Conservation (phyloP, 2,888 invertebrate species). For the Pycnomerus fuliginosus region DNA sequence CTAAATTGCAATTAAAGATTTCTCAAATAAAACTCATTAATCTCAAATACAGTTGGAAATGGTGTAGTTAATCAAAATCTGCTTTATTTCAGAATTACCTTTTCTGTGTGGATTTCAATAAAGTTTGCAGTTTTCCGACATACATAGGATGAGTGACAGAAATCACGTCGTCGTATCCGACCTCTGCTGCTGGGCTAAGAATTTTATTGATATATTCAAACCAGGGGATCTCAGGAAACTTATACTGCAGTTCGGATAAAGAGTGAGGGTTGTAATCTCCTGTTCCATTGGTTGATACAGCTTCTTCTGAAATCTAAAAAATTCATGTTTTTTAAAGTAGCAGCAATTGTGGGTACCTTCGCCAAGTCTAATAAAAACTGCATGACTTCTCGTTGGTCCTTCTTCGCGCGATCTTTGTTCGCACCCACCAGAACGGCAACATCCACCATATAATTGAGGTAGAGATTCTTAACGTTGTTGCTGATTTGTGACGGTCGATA, state of each 20-base stretch:
- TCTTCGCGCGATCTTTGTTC: conserved; percentile 33
- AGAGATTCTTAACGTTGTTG: conserved; percentile 34
- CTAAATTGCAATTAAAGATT: no score
- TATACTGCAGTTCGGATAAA: conserved; percentile 54
- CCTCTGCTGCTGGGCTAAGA: conserved; percentile 34
- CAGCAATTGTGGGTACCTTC: conserved; percentile 33
- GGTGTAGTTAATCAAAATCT: no score
- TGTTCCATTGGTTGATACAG: conserved; percentile 29
- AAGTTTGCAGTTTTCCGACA: conserved; percentile 38
- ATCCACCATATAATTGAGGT: conserved; percentile 44
- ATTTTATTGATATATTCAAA: conserved; percentile 43
- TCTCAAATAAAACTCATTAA: no score
- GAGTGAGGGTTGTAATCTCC: conserved; percentile 30
- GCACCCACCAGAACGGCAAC: conserved; percentile 43
- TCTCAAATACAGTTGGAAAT: no score
- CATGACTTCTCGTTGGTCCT: conserved; percentile 42
- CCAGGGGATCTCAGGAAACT: conserved; percentile 51
- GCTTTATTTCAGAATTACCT: conserved; percentile 40
- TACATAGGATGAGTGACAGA: conserved; percentile 40
- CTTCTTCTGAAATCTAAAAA: conserved; percentile 36
- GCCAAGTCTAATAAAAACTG: conserved; percentile 42
- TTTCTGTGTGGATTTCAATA: conserved; percentile 41
- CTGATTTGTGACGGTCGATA: conserved; percentile 33
- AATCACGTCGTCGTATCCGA: conserved; percentile 44
- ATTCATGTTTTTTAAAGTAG: neutral